Percentiles rank a stretch among this genome's conserved stretches.
These are phyloP conservation scores for Dermolepida albohirtum DNA, from an alignment of 2,888 invertebrate genomes.

Conservation along the genomic window DNA sequence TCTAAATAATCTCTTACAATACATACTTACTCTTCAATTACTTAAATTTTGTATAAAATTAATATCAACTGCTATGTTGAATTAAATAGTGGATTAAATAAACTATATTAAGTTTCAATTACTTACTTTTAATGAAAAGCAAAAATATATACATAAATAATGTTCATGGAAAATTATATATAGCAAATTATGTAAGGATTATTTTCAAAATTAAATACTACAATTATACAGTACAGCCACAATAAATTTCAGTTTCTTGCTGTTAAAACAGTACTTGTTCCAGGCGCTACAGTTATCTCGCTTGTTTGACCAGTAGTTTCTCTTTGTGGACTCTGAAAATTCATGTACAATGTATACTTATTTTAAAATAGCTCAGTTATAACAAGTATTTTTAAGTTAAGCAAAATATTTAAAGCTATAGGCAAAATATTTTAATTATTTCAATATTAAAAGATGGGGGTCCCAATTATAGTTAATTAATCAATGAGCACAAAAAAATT, in stretches of 20 bases:
- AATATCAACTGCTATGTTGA: background rate
- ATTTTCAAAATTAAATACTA: conserved; percentile 26
- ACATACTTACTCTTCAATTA: too few species aligned
- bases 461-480: too few species aligned
- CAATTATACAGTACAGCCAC: conserved; percentile 21
- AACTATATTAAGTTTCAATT: conserved; percentile 11
- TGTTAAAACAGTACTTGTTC: conserved; percentile 65
- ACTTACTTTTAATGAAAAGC: conserved; percentile 32
- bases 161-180: conserved; percentile 30
- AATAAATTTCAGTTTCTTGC: conserved; percentile 63
- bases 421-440: too few species aligned
- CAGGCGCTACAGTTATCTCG: conserved; percentile 70
- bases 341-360: too few species aligned
- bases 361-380: too few species aligned
- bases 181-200: conserved; percentile 25
- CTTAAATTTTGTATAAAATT: too few species aligned
- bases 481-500: too few species aligned
- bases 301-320: conserved; percentile 69
- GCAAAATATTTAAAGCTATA: too few species aligned
- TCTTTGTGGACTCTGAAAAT: conserved; percentile 69
- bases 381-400: too few species aligned
- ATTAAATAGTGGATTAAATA: conserved; percentile 18
- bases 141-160: conserved; percentile 24
- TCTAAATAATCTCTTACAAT: too few species aligned
- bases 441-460: too few species aligned